A percentile compares a stretch with the other conserved stretches of the same genome.
Conservation (phyloP, 2,113 vertebrate genomes). For the Orycteropus afer region DNA sequence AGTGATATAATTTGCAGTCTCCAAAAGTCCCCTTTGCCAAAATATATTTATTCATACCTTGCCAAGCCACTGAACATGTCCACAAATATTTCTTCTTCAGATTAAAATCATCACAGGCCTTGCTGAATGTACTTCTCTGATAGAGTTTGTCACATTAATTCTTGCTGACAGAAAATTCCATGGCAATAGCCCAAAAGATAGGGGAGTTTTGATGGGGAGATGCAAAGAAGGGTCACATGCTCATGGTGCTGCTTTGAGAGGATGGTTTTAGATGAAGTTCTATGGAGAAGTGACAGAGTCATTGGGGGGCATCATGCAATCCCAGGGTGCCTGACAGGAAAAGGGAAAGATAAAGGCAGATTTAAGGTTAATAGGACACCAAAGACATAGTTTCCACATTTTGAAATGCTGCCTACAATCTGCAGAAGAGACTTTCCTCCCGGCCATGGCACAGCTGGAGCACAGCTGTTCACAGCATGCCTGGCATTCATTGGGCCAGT, state of each 20-base stretch:
- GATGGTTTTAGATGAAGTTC: neutral
- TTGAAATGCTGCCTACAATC: slow-evolving; percentile 47
- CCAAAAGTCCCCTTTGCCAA: neutral
- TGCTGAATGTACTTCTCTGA: neutral
- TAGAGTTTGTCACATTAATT: neutral
- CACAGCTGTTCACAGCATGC: slow-evolving; percentile 15
- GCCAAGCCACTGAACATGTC: neutral
- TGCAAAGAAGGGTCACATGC: neutral
- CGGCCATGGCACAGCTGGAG: neutral
- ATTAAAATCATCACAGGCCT: neutral
- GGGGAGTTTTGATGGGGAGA: neutral
- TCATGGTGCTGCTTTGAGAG: neutral
- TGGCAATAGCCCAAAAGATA: neutral
- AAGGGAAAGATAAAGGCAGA: neutral
- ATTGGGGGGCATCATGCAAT: neutral
- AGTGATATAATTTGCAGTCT: neutral
- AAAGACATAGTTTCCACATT: neutral
- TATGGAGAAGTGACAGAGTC: neutral
- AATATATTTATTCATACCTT: neutral
- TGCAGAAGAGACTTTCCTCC: neutral
- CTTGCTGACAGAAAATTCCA: neutral
- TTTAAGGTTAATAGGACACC: slow-evolving; percentile 29
- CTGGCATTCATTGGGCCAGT: neutral
- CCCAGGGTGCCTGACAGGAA: neutral
- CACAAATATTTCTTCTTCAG: neutral